These are phyloP conservation scores for Agrilus cyanescens DNA, from an alignment of 2,888 invertebrate species.

Conservation along the genomic window DNA sequence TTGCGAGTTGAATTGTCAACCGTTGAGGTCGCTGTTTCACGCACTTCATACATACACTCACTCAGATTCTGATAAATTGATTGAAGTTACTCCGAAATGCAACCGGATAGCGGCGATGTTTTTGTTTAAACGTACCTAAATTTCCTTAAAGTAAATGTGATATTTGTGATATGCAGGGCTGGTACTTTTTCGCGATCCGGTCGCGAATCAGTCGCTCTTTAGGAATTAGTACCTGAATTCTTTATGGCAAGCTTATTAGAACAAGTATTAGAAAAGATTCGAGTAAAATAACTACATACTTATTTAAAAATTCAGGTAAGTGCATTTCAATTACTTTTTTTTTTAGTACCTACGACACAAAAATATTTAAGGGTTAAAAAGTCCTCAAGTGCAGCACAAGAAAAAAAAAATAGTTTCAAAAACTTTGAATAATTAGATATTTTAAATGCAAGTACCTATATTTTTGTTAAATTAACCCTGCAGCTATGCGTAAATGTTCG, in stretches of 20 bases:
- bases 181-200: conserved; percentile 18
- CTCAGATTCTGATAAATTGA: conserved; percentile 13
- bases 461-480: no score
- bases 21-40: no score
- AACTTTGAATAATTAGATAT: no score
- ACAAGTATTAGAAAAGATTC: conserved; percentile 12
- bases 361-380: no score
- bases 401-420: no score
- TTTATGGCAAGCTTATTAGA: conserved; percentile 17
- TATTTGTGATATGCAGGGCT: conserved; percentile 20
- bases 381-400: no score
- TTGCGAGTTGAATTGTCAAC: no score
- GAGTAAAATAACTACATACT: conserved; percentile 1
- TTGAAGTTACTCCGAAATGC: conserved; percentile 19
- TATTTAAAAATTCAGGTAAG: conserved; percentile 1
- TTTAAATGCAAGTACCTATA: no score
- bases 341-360: no score
- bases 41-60: no score
- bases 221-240: conserved; percentile 18
- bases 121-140: conserved; percentile 13
- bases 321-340: not conserved
- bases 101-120: conserved; percentile 16
- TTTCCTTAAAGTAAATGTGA: conserved; percentile 18
- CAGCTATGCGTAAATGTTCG: no score
- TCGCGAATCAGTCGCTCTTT: conserved; percentile 18